Conservation (phyloP, 2,797 vertebrate species). For the Pangasius mekongensis region DNA sequence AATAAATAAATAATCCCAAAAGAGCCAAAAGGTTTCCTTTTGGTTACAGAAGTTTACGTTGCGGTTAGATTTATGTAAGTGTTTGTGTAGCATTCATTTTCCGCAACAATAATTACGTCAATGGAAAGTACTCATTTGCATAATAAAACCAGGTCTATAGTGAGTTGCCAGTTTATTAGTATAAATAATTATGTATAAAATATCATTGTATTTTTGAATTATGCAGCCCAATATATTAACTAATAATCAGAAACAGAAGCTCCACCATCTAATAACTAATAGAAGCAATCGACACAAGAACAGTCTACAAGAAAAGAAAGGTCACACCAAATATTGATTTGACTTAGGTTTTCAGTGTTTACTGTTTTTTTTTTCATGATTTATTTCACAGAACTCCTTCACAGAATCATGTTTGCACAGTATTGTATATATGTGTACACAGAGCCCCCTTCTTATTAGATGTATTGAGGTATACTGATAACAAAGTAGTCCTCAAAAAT, state of each 20-base stretch:
- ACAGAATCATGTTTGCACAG: background rate
- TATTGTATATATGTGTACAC: background rate
- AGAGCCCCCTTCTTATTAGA: background rate
- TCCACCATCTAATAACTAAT: background rate
- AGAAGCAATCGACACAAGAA: background rate
- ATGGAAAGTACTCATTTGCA: background rate
- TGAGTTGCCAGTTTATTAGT: background rate
- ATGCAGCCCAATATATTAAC: background rate
- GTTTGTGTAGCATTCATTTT: background rate
- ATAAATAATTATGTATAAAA: background rate
- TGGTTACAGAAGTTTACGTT: background rate
- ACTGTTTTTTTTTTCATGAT: background rate
- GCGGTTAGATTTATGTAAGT: background rate
- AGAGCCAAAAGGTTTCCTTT: background rate
- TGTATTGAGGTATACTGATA: background rate
- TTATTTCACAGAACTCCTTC: background rate
- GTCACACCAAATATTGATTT: background rate
- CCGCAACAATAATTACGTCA: background rate
- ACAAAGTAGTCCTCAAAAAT: constrained; percentile 25
- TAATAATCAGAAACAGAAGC: background rate
- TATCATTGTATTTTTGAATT: background rate
- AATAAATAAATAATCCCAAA: background rate
- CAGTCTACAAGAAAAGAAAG: background rate
- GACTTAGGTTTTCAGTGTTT: background rate
- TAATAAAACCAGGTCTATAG: background rate